Evolutionary conservation across 2,797 vertebrate genomes (phyloP), one percentile per base, ranked within the genome.

Genomic region (Toxotes lorentzi): DNA sequence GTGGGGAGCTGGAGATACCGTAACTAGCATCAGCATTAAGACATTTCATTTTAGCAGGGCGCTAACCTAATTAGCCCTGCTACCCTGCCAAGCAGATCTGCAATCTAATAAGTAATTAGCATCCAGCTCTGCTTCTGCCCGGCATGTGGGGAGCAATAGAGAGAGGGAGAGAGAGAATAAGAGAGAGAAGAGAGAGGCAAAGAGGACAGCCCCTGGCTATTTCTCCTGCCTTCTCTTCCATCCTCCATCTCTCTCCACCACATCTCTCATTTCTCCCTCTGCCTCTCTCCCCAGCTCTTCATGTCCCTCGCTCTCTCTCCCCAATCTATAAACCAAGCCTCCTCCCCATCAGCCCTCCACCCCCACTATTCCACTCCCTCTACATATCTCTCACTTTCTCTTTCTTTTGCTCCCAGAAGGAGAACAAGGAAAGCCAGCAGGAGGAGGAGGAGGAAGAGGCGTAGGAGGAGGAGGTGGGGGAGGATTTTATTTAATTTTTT

Each of bases 21-120:
- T 80, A 74, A 86, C 79, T 71, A 66, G 73, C 56, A 13, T 84
- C 72, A 61, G 79, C 89, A 91, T 92, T 86, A 87, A 92, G 91
- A 93, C 85, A 86, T 93, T 93, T 91, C 81, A 91, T 93, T 94
- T 93, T 78, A 91, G 84, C 77, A 71, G 85, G 74, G 61, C 75
- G 60, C 86, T 94, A 92, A 94, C 90, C 92, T 92, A 94, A 95
- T 95, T 93, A 94, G 91, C 76, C 86, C 85, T 79, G 70, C 84
- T 90, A 88, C 79, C 73, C 85, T 57, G 69, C 90, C 68, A 78
- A 87, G 93, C 81, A 84, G 92, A 89, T 91, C 89, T 90, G 89
- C 90, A 92, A 90, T 93, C 90, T 93, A 93, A 92, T 94, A 94
- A 92, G 88, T 92, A 94, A 95, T 95, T 94, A 95, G 90, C 94